phyloP scores from a whole-genome alignment of 2,113 vertebrate species.

The Rostratula benghalensis region DNA sequence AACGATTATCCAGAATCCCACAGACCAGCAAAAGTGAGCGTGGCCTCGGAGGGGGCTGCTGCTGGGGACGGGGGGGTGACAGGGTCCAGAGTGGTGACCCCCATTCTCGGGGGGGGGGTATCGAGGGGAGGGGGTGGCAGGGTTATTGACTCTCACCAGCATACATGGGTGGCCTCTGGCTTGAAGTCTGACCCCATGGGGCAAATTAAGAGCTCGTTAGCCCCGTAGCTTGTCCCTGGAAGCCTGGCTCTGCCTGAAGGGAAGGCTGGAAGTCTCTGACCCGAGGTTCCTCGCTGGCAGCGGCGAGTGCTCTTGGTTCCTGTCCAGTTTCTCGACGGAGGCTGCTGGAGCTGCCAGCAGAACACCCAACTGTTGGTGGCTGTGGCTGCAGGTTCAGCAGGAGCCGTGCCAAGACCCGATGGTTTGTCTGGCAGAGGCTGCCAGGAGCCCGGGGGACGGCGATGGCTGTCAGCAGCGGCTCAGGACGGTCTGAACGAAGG shows the following conservation, averaged over 20 bases:
- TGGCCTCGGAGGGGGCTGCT: neutral
- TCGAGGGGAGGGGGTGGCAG: neutral
- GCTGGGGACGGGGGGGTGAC: neutral
- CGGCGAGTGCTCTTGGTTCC: neutral
- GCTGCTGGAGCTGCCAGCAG: neutral
- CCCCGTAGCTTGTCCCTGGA: neutral
- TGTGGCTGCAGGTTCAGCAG: neutral
- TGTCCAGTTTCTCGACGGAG: neutral
- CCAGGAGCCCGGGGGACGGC: neutral
- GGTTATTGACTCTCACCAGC: neutral
- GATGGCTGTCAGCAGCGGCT: neutral
- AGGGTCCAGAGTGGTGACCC: neutral
- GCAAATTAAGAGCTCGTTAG: accelerated
- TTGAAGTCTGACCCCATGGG: accelerated
- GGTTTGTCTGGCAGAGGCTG: neutral
- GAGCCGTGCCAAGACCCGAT: neutral
- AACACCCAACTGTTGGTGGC: neutral
- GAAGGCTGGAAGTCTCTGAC: neutral
- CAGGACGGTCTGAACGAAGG: neutral
- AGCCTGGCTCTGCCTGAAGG: neutral
- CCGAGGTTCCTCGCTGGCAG: neutral
- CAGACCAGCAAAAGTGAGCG: constrained; percentile 93
- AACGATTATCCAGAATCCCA: constrained; percentile 97
- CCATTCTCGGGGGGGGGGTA: too few species aligned
- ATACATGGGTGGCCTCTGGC: accelerated